phyloP scores from a whole-genome alignment of 2,888 invertebrate genomes.

The Pristionchus exspectatus region DNA sequence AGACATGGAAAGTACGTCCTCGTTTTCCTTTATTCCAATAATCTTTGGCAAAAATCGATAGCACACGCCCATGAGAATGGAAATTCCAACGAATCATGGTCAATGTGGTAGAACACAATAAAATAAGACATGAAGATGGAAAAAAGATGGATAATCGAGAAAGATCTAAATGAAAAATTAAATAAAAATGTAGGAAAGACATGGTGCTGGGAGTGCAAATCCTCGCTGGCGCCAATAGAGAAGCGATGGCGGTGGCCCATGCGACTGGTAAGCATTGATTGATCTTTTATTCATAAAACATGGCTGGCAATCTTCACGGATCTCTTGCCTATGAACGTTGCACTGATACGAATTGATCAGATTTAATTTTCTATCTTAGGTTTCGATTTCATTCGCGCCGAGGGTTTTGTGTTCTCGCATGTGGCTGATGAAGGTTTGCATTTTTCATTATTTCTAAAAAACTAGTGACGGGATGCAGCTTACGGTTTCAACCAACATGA shows the following conservation, averaged over 20 bases:
- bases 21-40: too few relatives aligned
- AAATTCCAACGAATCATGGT: too few relatives aligned
- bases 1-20: constrained; percentile 55
- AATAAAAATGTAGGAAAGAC: constrained; percentile 81
- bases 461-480: too few relatives aligned
- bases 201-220: constrained; percentile 82
- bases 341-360: too few relatives aligned
- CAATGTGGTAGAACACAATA: too few relatives aligned
- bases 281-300: not conserved
- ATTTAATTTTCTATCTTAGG: constrained; percentile 59
- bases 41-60: too few relatives aligned
- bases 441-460: not conserved
- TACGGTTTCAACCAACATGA: too few relatives aligned
- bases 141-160: too few relatives aligned
- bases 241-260: constrained; percentile 87
- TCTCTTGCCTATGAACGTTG: too few relatives aligned
- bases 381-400: constrained; percentile 85
- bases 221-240: constrained; percentile 87
- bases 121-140: too few relatives aligned
- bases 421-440: constrained; percentile 87
- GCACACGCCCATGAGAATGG: too few relatives aligned
- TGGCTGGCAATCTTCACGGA: too few relatives aligned
- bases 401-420: constrained; percentile 88
- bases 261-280: constrained; percentile 81
- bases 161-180: not conserved